Evolutionary conservation across 1,140 invertebrate species (phyloP), one percentile per base, ranked within the genome.

Genomic region (Drosophila virilis): DNA sequence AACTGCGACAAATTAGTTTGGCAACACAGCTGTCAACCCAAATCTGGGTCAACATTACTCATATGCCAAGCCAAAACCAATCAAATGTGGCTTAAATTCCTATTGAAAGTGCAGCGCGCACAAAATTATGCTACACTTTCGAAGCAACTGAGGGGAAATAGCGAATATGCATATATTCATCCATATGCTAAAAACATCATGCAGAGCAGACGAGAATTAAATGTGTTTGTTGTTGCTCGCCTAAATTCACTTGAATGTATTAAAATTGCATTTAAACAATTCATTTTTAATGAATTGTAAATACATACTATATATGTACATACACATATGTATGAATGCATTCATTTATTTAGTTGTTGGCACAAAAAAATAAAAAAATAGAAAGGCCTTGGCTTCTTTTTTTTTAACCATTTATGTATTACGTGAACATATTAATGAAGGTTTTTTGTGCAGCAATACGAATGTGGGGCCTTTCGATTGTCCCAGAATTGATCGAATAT

Each of bases 1-100:
- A 78, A 85, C 74, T 66, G 82, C 64, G 52, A 64, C 75, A 86
- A 86, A 86, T 86, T 86, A 86, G 82, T 86, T 86, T 71, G 61
- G 33, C 42, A 64, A 54, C 42, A 51, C 38, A 54, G 48, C 55
- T 52, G 33, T 38, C 59, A 58, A 37, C 32, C 40, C 35, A 48
- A 75, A 59, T 40, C 22, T 68, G 52, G 62, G 77, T 64, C 68
- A 68, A 61, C 42, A 51, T 42, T 54, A 45, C 61, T 32, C 50
- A 58, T 40, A 32, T 32, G 57, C 7, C 46, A 68, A 48, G 10
- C 38, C 8, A 62, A 68, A 83, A 67, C 70, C 80, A 79, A 84
- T 83, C 76, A 65, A 71, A 76, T 72, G 80, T 22, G 59, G 65
- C 71, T 78, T 60, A 52, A 65, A 65, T 42, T 52, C 42, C 45